Conservation (phyloP, 2,797 vertebrate species). For the Melanotaenia maccullochi region DNA sequence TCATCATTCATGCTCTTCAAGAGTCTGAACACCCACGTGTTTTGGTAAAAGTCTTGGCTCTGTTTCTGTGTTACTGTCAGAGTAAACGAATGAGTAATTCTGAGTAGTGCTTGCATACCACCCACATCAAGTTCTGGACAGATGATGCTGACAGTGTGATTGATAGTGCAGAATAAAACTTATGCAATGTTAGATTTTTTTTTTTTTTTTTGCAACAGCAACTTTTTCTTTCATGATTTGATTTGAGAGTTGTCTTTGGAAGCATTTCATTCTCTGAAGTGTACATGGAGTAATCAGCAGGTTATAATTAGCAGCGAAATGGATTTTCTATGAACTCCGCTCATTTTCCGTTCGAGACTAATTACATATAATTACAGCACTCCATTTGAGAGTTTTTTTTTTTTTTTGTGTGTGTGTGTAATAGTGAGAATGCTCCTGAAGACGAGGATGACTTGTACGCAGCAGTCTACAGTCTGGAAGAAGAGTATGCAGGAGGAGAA, state of each 20-base stretch:
- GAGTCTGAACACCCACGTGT: constrained; percentile 61
- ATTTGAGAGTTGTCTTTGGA: neutral
- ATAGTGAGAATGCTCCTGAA: constrained; percentile 86
- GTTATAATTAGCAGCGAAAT: constrained; percentile 2
- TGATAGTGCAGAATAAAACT: neutral
- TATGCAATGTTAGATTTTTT: neutral
- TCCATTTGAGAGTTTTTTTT: neutral
- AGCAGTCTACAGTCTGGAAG: constrained; percentile 84
- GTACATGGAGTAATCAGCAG: neutral
- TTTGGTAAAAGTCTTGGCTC: constrained; percentile 59
- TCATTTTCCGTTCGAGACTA: neutral
- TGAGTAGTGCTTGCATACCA: constrained; percentile 28
- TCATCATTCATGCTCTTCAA: constrained; percentile 58
- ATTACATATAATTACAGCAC: neutral
- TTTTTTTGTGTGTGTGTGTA: constrained; percentile 9
- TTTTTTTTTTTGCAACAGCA: neutral
- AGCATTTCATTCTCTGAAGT: neutral
- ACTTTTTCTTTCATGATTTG: neutral
- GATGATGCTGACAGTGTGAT: constrained; percentile 16
- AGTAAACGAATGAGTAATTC: constrained; percentile 71
- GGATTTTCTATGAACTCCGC: neutral
- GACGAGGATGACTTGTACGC: constrained; percentile 90
- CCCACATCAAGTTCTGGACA: constrained; percentile 42
- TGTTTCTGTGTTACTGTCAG: constrained; percentile 55
- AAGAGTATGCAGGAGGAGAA: constrained; percentile 88